These are phyloP conservation scores for Masticophis lateralis DNA, from an alignment of 2,797 vertebrate genomes.

Conservation along the genomic window DNA sequence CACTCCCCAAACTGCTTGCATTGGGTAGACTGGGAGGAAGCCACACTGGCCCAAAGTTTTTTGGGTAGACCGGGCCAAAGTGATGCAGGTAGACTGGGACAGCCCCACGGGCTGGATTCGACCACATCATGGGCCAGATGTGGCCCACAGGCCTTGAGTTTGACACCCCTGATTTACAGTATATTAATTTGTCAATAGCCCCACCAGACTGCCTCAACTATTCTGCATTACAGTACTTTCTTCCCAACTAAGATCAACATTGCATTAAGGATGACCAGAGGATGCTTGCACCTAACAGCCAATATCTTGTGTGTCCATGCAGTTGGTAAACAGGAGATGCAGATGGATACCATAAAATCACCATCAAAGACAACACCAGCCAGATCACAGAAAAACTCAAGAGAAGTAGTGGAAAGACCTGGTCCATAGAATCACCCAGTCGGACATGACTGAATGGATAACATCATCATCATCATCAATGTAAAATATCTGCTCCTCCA, in stretches of 20 bases:
- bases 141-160: no score
- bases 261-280: background rate
- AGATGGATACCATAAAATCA: slow-evolving; percentile 20
- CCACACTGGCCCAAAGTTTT: no score
- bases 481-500: slow-evolving; percentile 21
- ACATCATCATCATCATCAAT: background rate
- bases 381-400: background rate
- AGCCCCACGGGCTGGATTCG: accelerated
- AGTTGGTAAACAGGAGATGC: slow-evolving; percentile 30
- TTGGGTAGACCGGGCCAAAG: no score
- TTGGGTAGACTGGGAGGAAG: no score
- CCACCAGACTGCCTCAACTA: background rate
- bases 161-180: background rate
- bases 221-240: background rate
- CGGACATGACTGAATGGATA: background rate
- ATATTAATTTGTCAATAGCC: background rate
- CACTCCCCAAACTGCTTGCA: no score
- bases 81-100: no score
- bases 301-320: background rate
- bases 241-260: background rate
- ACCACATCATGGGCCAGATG: no score
- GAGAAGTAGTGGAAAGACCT: background rate
- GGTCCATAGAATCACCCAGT: background rate
- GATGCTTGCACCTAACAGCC: background rate
- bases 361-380: background rate